Base-by-base conservation (phyloP, 1,140 invertebrate genomes). In the Drosophila carrolli region DNA sequence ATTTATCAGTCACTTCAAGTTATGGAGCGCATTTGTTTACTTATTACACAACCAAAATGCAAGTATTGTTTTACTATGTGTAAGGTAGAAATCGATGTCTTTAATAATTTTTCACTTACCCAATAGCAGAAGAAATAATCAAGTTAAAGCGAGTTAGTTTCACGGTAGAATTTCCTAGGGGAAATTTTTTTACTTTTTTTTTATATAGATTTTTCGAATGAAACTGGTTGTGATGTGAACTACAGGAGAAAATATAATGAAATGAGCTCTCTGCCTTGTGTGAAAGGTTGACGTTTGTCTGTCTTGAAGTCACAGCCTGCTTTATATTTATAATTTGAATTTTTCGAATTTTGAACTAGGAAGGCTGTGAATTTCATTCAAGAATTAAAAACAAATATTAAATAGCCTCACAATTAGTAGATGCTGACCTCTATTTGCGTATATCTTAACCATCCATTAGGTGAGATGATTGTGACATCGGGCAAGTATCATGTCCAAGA, bases 401-500 rank as follows among this genome's bases (percentile, higher is more conserved):
- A 6, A 29, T 5, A 14, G 23, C 11, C 7, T 59, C 2, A 13
- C 5, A 46, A 23, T 23, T 13, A 2, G 5, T 7, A 47, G 14
- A 44, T 16, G 14, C 4, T 19, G 3, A 44, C 9, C 4, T 44
- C 7, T 27, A n/a, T n/a, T 0, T 5, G 19, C 19, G 8, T 48
- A 9, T 11, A 29, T 44, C 1, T 37, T 2, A 19, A 61, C 54
- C 68, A 67, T 59, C 61, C 82, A 82, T 74, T 94, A 96, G 96
- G 95, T 91, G 96, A 96, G 85, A 97, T 98, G 95, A 95, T 97
- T 81, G 95, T 97, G 88, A 95, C 95, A 5, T 96, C 96, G 60
- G 93, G 93, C 44, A 97, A 97, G 91, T 97, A 97, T 92, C 95
- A 96, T 79, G 96, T 97, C n/a, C 94, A 97, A 82, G 94, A 95